These are phyloP conservation scores for Ptychadena robeensis DNA, from an alignment of 2,797 vertebrate genomes.

Conservation along the genomic window DNA sequence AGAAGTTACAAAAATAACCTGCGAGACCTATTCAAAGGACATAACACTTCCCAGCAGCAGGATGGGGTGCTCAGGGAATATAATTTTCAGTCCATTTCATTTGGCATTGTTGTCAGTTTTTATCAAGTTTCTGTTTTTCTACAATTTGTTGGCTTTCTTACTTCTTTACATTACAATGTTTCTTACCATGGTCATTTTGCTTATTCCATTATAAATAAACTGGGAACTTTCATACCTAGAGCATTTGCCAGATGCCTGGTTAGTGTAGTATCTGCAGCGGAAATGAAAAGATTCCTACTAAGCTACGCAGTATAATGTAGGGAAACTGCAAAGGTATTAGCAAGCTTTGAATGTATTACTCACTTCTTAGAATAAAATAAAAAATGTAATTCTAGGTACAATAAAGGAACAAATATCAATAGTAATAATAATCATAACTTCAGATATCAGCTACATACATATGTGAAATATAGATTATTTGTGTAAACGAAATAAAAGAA, in stretches of 20 bases:
- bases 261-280: not conserved
- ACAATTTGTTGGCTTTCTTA: slow-evolving; percentile 31
- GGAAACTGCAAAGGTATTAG: not conserved
- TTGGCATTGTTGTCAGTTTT: slow-evolving; percentile 46
- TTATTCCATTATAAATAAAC: not conserved
- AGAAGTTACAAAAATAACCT: slow-evolving; percentile 45
- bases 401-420: not conserved
- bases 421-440: not conserved
- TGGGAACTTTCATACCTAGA: slow-evolving; percentile 2
- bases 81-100: slow-evolving; percentile 46
- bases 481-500: no score
- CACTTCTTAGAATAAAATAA: not conserved
- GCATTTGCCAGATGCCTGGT: slow-evolving; percentile 4
- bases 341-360: not conserved
- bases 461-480: no score
- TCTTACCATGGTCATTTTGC: not conserved
- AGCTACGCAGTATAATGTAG: not conserved
- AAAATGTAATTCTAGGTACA: not conserved
- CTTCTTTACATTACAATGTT: not conserved
- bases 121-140: slow-evolving; percentile 49
- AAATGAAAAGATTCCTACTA: slow-evolving; percentile 21
- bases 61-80: slow-evolving; percentile 33
- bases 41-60: slow-evolving; percentile 47
- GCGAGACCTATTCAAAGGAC: slow-evolving; percentile 25
- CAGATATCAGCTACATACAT: not conserved